These are phyloP conservation scores for Hydrozoanthus tunicans DNA, from an alignment of 64 coral and sea anemone genomes.

Conservation along the genomic window DNA sequence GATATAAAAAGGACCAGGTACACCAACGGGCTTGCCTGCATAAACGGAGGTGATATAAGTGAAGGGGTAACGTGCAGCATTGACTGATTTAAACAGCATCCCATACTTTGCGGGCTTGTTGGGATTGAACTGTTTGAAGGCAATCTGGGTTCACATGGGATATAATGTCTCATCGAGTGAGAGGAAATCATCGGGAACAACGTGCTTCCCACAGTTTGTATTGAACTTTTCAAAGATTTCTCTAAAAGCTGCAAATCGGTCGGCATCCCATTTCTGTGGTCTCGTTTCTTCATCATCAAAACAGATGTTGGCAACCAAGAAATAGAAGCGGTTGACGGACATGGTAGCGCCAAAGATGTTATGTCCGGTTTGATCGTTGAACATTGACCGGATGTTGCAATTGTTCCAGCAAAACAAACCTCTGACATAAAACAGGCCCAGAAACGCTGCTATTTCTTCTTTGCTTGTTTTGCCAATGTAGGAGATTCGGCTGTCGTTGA, in stretches of 20 bases:
- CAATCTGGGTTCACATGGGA: no score
- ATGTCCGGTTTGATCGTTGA: background rate
- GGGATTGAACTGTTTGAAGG: no score
- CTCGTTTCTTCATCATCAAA: background rate
- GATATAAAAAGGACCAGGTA: background rate
- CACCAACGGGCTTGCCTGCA: background rate
- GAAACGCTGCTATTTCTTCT: background rate
- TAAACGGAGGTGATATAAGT: background rate
- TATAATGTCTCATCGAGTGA: background rate
- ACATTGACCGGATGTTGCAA: background rate
- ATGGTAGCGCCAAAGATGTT: background rate
- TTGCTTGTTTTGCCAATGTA: background rate
- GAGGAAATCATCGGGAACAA: conserved; percentile 15
- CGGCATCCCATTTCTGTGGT: background rate
- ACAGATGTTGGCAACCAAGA: background rate
- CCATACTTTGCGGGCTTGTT: background rate
- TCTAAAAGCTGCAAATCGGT: conserved; percentile 16
- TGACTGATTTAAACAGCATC: conserved; percentile 4
- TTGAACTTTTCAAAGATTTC: conserved; percentile 12
- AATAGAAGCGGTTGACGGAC: background rate
- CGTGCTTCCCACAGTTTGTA: background rate
- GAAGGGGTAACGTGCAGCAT: background rate
- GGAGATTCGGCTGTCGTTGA: background rate
- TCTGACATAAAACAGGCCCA: background rate
- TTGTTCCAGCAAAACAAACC: background rate